Conservation (phyloP, 1,140 invertebrate species). For the Lordiphosa stackelbergi region DNA sequence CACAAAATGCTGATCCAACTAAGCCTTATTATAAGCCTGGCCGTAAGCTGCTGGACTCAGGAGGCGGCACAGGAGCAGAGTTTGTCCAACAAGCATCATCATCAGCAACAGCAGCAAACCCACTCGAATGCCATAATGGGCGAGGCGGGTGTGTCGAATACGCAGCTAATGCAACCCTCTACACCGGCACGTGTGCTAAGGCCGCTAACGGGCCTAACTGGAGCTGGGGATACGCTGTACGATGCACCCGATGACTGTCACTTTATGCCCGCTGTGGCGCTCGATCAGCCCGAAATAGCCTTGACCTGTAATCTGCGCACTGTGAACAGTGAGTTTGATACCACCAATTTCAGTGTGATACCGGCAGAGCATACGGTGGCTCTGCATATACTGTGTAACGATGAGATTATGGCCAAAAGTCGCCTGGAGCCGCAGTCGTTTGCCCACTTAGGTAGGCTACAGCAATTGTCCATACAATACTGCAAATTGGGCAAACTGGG, state of each 20-base stretch:
- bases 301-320: constrained; percentile 88
- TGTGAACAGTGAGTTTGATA: constrained; percentile 89
- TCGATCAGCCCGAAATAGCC: constrained; percentile 82
- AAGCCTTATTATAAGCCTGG: constrained; percentile 7
- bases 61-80: constrained; percentile 10
- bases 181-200: constrained; percentile 46
- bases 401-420: constrained; percentile 84
- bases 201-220: constrained; percentile 25
- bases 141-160: constrained; percentile 65
- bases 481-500: constrained; percentile 91
- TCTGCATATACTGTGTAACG: constrained; percentile 87
- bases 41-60: neutral
- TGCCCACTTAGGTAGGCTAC: constrained; percentile 85
- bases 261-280: constrained; percentile 54
- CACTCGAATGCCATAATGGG: constrained; percentile 75
- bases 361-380: constrained; percentile 89
- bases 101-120: constrained; percentile 50
- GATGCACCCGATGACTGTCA: constrained; percentile 89
- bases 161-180: constrained; percentile 55
- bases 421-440: constrained; percentile 87
- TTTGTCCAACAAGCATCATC: constrained; percentile 38
- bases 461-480: constrained; percentile 87
- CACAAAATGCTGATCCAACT: constrained; percentile 12
- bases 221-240: constrained; percentile 78
- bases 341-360: constrained; percentile 92